A percentile compares a stretch with the other conserved stretches of the same genome.
Evolutionary conservation across 1,140 invertebrate species (phyloP).

Genomic region (Bombus terrestris): DNA sequence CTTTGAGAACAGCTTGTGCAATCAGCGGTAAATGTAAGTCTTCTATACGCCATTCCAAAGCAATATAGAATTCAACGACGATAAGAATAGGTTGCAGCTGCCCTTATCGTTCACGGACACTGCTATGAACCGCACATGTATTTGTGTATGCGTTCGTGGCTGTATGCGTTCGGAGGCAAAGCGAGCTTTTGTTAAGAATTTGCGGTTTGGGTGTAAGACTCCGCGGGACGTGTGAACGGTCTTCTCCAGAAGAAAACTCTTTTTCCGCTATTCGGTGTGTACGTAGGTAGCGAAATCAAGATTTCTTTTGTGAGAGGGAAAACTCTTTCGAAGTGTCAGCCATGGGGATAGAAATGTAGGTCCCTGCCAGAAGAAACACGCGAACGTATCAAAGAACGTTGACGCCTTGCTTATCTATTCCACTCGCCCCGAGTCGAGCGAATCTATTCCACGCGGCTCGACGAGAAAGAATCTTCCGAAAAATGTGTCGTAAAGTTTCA

Average conservation of each 20-base stretch:
- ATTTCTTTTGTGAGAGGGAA: slow-evolving; percentile 15
- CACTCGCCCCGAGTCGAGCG: neutral
- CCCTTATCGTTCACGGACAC: neutral
- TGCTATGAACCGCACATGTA: too few species aligned
- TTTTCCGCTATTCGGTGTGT: neutral
- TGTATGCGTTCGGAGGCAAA: neutral
- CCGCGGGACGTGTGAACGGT: neutral
- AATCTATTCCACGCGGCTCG: slow-evolving; percentile 8
- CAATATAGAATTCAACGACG: neutral
- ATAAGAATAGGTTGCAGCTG: neutral
- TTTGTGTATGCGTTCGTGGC: too few species aligned
- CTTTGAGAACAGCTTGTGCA: slow-evolving; percentile 19
- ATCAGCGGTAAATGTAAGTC: slow-evolving; percentile 21
- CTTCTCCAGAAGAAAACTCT: slow-evolving; percentile 5
- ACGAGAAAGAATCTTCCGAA: neutral
- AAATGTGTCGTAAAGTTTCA: neutral
- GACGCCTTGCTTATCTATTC: slow-evolving; percentile 30
- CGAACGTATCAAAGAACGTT: neutral
- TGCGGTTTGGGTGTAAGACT: slow-evolving; percentile 4
- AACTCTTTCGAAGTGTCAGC: slow-evolving; percentile 16
- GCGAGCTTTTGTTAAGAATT: slow-evolving; percentile 24
- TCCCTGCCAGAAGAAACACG: neutral
- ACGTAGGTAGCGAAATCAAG: slow-evolving; percentile 1
- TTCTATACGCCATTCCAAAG: neutral
- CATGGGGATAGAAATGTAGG: slow-evolving; percentile 20